Base-by-base conservation (phyloP, 1,140 invertebrate species). In the Achatina immaculata region DNA sequence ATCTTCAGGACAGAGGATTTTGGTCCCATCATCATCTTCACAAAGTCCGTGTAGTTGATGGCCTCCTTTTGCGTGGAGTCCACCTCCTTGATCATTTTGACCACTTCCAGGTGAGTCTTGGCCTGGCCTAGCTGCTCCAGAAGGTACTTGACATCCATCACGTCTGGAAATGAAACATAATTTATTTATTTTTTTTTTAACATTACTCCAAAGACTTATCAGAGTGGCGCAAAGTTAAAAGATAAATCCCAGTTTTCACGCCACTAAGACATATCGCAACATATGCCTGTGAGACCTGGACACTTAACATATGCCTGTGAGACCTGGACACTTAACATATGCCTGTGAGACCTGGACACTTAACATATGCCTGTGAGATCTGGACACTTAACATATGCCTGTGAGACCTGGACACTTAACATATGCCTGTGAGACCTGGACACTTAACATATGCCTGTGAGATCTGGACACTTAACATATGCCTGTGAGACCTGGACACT, bases 51-150 rank as follows among this genome's bases (percentile, higher is more conserved):
- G 84, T 90, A 90, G 75, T 79, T 84, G 73, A 90, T 90, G 74
- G 87, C 83, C 24, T 85, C 87, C 11, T 81, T 82, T 45, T 85
- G 76, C 4, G 82, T 85, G 14, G 84, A 84, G 81, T 90, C 88
- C 31, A 90, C 86, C 81, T 90, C 86, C 31, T 77, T 93, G 85
- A 98, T 98, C 96, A 98, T 98, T 58, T 94, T 94, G 89, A 97
- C 98, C 21, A 98, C 92, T 2, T 95, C 95, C 11, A 98, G 92
- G 92, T 98, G 96, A 2, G 96, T 98, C 91, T 98, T 96, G 19
- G 96, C 96, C 43, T 96, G 96, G n/a, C 95, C 96, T 36, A 98
- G 92, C 45, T 95, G 95, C 90, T 98, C 96, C 96, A 98, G 96
- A 96, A 98, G 98, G 24, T 94, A 92, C 90, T 98, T 98, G 42